Base-by-base conservation (phyloP, 2,113 vertebrate genomes). In the Leuciscus idus region DNA sequence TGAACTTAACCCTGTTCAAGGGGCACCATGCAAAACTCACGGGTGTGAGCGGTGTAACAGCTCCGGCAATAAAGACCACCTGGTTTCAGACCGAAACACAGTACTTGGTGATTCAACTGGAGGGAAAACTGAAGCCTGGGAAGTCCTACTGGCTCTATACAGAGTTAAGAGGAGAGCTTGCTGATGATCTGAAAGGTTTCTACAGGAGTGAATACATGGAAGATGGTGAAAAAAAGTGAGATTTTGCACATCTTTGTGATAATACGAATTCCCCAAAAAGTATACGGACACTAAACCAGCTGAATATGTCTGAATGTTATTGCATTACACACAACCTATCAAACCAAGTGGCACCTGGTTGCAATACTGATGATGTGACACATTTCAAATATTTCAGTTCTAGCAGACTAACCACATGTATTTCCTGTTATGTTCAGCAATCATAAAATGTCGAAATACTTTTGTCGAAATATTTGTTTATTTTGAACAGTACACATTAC, bases 191-290 rank as follows among this genome's bases (percentile, higher is more conserved):
- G 88, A 92, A 95, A 0, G 98, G 98, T 62, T 97, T 99, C 93
- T 99, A 99, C 90, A 95, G 98, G 89, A 99, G 98, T 12, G 97
- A 98, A 90, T 99, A 99, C 66, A 3, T 1, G 0, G 96, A 98
- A 0, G 62, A 88, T 0, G 26, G 23, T 0, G 75, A 87, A 0
- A 88, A 4, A 43, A 98, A 91, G 98, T 99, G 92, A 91, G 97
- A 8, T 57, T 43, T 70, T 12, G 8, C 23, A 57, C 6, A 57
- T 57, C 2, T 84, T 61, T 75, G 10, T 1, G 50, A 26, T 10
- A 10, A 66, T 17, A n/a, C 4, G 36, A 8, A 11, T 57, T 33
- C 6, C 19, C 2, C 19, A n/a, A 26, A 64, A 48, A 46, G 43
- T 30, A 52, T 33, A 43, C 7, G 23, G 33, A 43, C 11, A 6